Evolutionary conservation across 2,888 invertebrate genomes (phyloP).

Genomic region (Shargacucullia verbasci): DNA sequence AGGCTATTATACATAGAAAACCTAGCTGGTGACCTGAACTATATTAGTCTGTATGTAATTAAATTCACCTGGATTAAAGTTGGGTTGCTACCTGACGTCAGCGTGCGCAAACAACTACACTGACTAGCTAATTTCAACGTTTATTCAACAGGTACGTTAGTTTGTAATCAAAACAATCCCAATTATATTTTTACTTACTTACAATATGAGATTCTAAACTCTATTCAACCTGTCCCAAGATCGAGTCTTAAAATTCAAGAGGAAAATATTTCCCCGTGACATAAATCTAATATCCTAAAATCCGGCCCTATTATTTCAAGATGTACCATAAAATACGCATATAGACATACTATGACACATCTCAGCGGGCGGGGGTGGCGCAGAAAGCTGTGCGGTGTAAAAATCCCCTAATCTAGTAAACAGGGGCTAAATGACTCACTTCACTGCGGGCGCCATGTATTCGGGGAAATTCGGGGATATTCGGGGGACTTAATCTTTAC

Average conservation of each 20-base stretch:
- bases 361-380: conserved; percentile 68
- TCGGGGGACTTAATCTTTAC: conserved; percentile 87
- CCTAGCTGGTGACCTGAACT: conserved; percentile 14
- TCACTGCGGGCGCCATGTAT: conserved; percentile 81
- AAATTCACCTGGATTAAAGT: conserved; percentile 36
- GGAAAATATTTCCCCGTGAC: conserved; percentile 41
- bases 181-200: conserved; percentile 28
- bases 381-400: conserved; percentile 83
- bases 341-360: conserved; percentile 76
- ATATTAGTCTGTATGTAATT: conserved; percentile 31
- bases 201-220: conserved; percentile 24
- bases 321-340: conserved; percentile 72
- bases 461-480: conserved; percentile 77
- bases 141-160: conserved; percentile 42
- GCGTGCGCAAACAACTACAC: conserved; percentile 39
- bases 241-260: conserved; percentile 38
- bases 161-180: conserved; percentile 30
- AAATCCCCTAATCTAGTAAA: conserved; percentile 89
- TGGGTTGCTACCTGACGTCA: conserved; percentile 27
- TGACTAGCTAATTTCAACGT: conserved; percentile 36
- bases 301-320: conserved; percentile 70
- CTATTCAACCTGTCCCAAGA: conserved; percentile 21
- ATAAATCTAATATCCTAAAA: conserved; percentile 66
- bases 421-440: conserved; percentile 88
- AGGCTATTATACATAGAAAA: conserved; percentile 17